These are phyloP conservation scores for Lamellibrachia satsuma DNA, from an alignment of 2,888 invertebrate species.

Conservation along the genomic window DNA sequence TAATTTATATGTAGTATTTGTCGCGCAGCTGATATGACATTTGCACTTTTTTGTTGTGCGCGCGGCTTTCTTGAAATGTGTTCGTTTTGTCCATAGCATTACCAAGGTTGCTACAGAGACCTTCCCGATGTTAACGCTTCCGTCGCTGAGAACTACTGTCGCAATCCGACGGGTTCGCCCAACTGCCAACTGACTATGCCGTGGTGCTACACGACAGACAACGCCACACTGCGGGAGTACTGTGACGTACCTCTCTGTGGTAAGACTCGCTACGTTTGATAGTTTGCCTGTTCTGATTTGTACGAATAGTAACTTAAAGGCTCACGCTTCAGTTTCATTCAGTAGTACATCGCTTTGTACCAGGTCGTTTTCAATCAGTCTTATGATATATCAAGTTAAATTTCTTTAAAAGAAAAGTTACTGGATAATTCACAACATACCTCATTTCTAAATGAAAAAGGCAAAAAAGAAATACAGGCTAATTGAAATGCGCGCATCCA, in stretches of 20 bases:
- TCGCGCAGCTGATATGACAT: too few species aligned
- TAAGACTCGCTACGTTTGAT: background rate
- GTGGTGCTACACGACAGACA: background rate
- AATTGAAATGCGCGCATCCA: too few species aligned
- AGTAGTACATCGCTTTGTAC: background rate
- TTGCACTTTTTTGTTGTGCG: too few species aligned
- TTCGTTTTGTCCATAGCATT: background rate
- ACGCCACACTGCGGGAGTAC: background rate
- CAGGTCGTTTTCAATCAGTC: background rate
- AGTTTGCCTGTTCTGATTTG: background rate
- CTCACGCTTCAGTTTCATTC: background rate
- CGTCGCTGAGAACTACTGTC: conserved; percentile 10
- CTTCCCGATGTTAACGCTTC: background rate
- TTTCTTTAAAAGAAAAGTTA: background rate
- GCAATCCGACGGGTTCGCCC: background rate
- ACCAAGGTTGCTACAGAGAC: background rate
- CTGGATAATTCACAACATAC: too few species aligned
- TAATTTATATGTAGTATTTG: too few species aligned
- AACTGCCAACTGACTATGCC: background rate
- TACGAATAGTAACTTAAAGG: background rate
- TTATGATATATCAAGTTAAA: background rate
- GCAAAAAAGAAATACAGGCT: too few species aligned
- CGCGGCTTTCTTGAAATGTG: background rate
- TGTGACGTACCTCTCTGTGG: background rate
- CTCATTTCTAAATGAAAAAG: too few species aligned